phyloP scores from a whole-genome alignment of 2,888 invertebrate species.

The Andrena flavipes region DNA sequence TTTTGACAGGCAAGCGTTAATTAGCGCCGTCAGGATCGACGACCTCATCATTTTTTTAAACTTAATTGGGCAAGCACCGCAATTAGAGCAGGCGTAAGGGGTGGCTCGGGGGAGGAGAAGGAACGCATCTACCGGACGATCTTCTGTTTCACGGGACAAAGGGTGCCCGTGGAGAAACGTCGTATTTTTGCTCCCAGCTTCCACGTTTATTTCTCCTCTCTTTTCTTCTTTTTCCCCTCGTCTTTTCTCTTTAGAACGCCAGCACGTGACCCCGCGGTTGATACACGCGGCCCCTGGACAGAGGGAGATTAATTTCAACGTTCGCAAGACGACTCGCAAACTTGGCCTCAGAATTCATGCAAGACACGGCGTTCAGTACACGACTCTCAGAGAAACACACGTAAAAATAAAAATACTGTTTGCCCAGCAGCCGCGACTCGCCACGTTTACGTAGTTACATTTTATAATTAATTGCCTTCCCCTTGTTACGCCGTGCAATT shows the following conservation, averaged over 20 bases:
- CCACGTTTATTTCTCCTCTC: neutral
- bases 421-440: constrained; percentile 1
- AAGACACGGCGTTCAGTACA: constrained; percentile 30
- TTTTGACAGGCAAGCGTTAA: constrained; percentile 75
- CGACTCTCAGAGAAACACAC: constrained; percentile 9
- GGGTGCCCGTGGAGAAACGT: constrained; percentile 28
- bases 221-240: neutral
- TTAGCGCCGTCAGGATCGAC: constrained; percentile 69
- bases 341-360: constrained; percentile 40
- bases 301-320: constrained; percentile 57
- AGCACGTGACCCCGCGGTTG: constrained; percentile 17
- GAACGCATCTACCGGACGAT: constrained; percentile 42
- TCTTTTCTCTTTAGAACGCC: neutral
- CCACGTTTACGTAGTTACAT: constrained; percentile 27
- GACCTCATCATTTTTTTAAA: constrained; percentile 62
- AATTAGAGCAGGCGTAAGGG: constrained; percentile 50
- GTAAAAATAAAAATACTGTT: constrained; percentile 37
- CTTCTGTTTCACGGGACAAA: constrained; percentile 51
- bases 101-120: neutral
- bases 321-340: constrained; percentile 46
- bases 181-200: constrained; percentile 16
- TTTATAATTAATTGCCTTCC: constrained; percentile 54
- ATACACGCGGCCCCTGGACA: constrained; percentile 21
- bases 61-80: constrained; percentile 66
- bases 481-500: neutral